Base-by-base conservation (phyloP, 2,113 vertebrate genomes). In the Gymnogyps californianus region DNA sequence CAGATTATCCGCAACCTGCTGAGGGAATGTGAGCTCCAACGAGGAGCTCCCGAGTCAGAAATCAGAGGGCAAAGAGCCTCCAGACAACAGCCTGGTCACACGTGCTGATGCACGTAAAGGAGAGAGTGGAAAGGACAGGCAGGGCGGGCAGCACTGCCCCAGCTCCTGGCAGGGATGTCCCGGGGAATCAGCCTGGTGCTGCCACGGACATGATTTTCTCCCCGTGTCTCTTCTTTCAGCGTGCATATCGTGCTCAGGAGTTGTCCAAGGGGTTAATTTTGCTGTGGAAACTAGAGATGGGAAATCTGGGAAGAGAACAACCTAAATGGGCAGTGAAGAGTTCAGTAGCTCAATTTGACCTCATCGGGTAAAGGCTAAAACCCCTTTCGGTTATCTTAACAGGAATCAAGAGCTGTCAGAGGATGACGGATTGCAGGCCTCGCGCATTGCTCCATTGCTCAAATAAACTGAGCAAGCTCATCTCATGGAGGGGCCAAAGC, bases 81-180 rank as follows among this genome's bases (percentile, higher is more conserved):
- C 54, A 38, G 36, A 19, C 32, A 47, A 5, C 22, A 25, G 13
- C 19, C 8, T 21, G 28, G n/a, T 42, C 42, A 25, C n/a, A 40
- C 0, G 0, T 49, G 31, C 26, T 31, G 38, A 25, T 3, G 1
- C 65, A 65, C 11, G 1, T 7, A 11, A 29, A 54, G 40, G 52
- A 19, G 34, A 21, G 36, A n/a, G 31, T 10, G 29, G 38, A 15
- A 47, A 9, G 82, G 7, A 21, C 19, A 18, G 65, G 52, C 7
- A 36, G 54, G n/a, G 40, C 0, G 6, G 44, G 69, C 42, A 70
- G 49, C 20, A 10, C 32, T 21, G 49, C 32, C 28, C 40, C 14
- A 11, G 28, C 10, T 85, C 42, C 38, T 9, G 26, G 32, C 15
- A 44, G n/a, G 31, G 42, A 14, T 12, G 7, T 46, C 49, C 76